Conservation (phyloP, 2,113 vertebrate genomes). For the Tautogolabrus adspersus region DNA sequence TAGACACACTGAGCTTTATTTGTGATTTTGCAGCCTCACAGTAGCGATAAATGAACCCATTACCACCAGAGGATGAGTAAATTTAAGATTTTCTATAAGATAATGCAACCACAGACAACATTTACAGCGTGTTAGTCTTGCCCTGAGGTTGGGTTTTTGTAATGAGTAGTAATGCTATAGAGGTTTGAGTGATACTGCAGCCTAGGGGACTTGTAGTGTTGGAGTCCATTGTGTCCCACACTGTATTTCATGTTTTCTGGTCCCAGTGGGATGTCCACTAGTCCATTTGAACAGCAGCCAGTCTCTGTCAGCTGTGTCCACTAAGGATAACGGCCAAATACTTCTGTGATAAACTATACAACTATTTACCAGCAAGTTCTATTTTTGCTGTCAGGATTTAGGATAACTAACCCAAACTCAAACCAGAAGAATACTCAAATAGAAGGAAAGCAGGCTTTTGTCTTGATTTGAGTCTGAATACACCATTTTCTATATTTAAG, state of each 20-base stretch:
- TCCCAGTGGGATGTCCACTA: slow-evolving; percentile 73
- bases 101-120: slow-evolving; percentile 34
- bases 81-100: slow-evolving; percentile 36
- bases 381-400: no score
- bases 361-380: no score
- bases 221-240: slow-evolving; percentile 70
- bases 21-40: slow-evolving; percentile 29
- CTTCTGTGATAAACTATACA: slow-evolving; percentile 21
- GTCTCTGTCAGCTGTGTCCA: slow-evolving; percentile 61
- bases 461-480: no score
- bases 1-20: slow-evolving; percentile 65
- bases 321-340: slow-evolving; percentile 31
- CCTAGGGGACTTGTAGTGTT: slow-evolving; percentile 76
- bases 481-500: no score
- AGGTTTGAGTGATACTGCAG: slow-evolving; percentile 65
- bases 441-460: no score
- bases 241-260: slow-evolving; percentile 73
- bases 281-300: slow-evolving; percentile 72
- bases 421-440: no score
- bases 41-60: slow-evolving; percentile 51
- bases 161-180: slow-evolving; percentile 74
- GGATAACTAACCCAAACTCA: no score
- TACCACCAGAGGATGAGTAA: slow-evolving; percentile 34
- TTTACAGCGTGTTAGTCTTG: slow-evolving; percentile 64
- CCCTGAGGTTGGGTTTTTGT: slow-evolving; percentile 70